Conservation (phyloP, 2,797 vertebrate genomes). For the Notolabrus celidotus region DNA sequence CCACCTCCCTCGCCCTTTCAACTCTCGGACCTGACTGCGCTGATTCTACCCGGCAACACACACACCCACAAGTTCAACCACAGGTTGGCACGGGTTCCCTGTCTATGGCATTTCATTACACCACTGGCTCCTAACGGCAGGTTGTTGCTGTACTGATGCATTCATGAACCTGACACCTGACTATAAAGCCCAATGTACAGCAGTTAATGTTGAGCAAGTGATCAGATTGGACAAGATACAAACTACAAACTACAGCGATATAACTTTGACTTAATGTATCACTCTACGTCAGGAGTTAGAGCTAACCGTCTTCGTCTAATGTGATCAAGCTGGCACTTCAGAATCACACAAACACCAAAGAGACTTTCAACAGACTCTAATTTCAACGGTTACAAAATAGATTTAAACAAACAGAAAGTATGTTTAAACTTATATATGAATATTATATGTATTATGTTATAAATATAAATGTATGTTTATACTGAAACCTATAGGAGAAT, state of each 20-base stretch:
- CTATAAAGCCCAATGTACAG: slow-evolving; percentile 16
- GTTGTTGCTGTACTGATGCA: slow-evolving; percentile 47
- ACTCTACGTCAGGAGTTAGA: not conserved
- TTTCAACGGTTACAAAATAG: no score
- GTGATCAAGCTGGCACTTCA: no score
- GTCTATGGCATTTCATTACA: slow-evolving; percentile 49
- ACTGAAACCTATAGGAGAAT: no score
- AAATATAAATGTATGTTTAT: no score
- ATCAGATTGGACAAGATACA: not conserved
- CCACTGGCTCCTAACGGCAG: slow-evolving; percentile 49
- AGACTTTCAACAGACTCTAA: no score
- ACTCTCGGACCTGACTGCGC: slow-evolving; percentile 66
- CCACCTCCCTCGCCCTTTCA: slow-evolving; percentile 76
- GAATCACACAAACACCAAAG: no score
- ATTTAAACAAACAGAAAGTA: no score
- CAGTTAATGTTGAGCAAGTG: not conserved
- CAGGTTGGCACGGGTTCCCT: slow-evolving; percentile 61
- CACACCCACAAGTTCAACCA: slow-evolving; percentile 63
- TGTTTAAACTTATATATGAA: no score
- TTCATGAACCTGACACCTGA: slow-evolving; percentile 64
- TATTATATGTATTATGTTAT: no score
- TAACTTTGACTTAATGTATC: not conserved
- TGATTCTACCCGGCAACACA: slow-evolving; percentile 65
- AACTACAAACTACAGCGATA: no score
- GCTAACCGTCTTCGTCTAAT: no score